A percentile compares a stretch with the other conserved stretches of the same genome.
Conservation (phyloP, 2,113 vertebrate genomes). For the Alaudala cheleensis region DNA sequence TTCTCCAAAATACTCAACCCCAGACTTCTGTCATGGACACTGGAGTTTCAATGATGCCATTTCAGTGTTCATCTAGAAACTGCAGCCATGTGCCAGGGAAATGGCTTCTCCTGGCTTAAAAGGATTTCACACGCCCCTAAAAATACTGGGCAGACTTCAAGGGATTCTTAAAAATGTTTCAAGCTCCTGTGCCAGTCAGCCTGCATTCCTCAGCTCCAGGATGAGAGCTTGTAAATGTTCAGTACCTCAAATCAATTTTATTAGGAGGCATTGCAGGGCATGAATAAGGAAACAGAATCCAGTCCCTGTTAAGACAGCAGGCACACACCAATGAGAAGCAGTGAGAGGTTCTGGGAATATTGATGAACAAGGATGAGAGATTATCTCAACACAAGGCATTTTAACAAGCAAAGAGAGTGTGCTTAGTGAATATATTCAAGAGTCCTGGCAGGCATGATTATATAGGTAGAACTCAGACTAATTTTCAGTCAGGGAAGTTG, state of each 20-base stretch:
- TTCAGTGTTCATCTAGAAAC: not conserved
- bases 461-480: not conserved
- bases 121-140: not conserved
- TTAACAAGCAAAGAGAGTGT: not conserved
- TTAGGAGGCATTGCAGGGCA: not conserved
- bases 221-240: not conserved
- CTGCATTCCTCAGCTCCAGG: not conserved
- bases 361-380: not conserved
- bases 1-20: not conserved
- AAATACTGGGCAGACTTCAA: not conserved
- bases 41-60: not conserved
- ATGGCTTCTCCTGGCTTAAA: not conserved
- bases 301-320: not conserved
- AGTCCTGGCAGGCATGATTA: not conserved
- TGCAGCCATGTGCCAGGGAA: not conserved
- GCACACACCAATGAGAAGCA: not conserved
- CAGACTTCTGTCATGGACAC: not conserved
- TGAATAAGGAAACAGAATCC: not conserved
- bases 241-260: not conserved
- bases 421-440: not conserved
- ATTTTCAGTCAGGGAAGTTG: not conserved
- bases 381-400: not conserved
- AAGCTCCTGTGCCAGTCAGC: not conserved
- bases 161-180: not conserved
- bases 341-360: not conserved